A percentile compares a stretch with the other conserved stretches of the same genome.
Evolutionary conservation across 2,888 invertebrate species (phyloP).

Genomic region (Villa cingulata): DNA sequence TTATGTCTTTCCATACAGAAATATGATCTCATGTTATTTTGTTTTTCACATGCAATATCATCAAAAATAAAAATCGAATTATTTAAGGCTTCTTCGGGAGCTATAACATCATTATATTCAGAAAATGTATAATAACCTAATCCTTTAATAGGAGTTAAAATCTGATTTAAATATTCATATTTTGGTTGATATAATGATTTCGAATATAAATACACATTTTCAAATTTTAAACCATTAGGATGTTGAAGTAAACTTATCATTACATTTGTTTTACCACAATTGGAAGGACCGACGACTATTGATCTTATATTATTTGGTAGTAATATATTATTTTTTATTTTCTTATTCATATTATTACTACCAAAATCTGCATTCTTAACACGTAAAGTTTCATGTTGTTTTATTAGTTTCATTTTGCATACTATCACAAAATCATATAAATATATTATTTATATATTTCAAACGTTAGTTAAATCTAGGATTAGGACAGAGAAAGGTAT

Average conservation of each 20-base stretch:
- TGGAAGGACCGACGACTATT: slow-evolving; percentile 21
- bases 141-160: slow-evolving; percentile 16
- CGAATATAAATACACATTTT: too few relatives aligned
- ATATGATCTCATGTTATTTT: slow-evolving; percentile 20
- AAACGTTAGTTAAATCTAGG: too few relatives aligned
- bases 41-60: slow-evolving; percentile 23
- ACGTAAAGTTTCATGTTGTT: slow-evolving; percentile 3
- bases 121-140: too few relatives aligned
- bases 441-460: neutral
- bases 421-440: neutral
- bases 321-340: slow-evolving; percentile 19
- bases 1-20: slow-evolving; percentile 26
- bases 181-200: too few relatives aligned
- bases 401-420: slow-evolving; percentile 6
- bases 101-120: too few relatives aligned
- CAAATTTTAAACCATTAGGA: too few relatives aligned
- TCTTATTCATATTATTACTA: neutral
- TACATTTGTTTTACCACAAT: slow-evolving; percentile 25
- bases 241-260: slow-evolving; percentile 19
- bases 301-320: slow-evolving; percentile 17
- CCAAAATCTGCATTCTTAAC: neutral
- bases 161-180: too few relatives aligned
- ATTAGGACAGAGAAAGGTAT: too few relatives aligned
- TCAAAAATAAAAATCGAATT: neutral
- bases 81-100: too few relatives aligned